Evolutionary conservation across 1,140 invertebrate species (phyloP).

Genomic region (Hesperophylax magnus): DNA sequence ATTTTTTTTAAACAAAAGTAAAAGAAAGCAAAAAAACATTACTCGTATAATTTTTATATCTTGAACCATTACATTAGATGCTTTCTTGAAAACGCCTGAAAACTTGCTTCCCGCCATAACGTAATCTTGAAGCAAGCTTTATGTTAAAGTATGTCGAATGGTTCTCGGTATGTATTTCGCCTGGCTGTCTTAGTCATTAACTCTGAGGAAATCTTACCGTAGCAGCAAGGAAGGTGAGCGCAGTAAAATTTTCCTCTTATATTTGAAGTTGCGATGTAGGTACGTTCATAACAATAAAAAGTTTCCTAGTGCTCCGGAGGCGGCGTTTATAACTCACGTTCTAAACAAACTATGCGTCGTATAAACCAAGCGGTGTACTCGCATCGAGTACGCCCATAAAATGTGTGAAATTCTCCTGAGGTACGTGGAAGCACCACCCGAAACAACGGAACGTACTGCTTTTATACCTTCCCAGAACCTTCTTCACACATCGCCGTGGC

Average conservation of each 20-base stretch:
- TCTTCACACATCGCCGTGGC: slow-evolving; percentile 8
- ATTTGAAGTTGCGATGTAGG: slow-evolving; percentile 45
- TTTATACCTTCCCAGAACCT: slow-evolving; percentile 18
- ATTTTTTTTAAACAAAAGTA: too few species aligned
- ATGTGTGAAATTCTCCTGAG: slow-evolving; percentile 47
- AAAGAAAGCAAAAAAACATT: too few species aligned
- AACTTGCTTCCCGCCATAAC: too few species aligned
- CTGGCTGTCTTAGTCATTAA: too few species aligned
- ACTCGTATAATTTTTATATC: too few species aligned
- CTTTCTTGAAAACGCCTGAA: too few species aligned
- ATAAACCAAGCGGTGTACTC: slow-evolving; percentile 48
- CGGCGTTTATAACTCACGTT: slow-evolving; percentile 56
- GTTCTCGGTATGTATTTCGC: too few species aligned
- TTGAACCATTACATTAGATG: too few species aligned
- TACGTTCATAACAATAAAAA: slow-evolving; percentile 54
- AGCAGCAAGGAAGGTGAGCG: slow-evolving; percentile 13
- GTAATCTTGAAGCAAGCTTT: too few species aligned
- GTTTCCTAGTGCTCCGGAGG: slow-evolving; percentile 37
- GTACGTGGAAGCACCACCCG: slow-evolving; percentile 26
- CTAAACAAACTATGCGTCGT: slow-evolving; percentile 56
- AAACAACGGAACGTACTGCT: slow-evolving; percentile 29
- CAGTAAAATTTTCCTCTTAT: slow-evolving; percentile 49
- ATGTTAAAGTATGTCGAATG: too few species aligned
- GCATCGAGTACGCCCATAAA: slow-evolving; percentile 45
- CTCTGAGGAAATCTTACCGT: too few species aligned